Conservation (phyloP, 2,797 vertebrate species). For the Megaceryle alcyon region DNA sequence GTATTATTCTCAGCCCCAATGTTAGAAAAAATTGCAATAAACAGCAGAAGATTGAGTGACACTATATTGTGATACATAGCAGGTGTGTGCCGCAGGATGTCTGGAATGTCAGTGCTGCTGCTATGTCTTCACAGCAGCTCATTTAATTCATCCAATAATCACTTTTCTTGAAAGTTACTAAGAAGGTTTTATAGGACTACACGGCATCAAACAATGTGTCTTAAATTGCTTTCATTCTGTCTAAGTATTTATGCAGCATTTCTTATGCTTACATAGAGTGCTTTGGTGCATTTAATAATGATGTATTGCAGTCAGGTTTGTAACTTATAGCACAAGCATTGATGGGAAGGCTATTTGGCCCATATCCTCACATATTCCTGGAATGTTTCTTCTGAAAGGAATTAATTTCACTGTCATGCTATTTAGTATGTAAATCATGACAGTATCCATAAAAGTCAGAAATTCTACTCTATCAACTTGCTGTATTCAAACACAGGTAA, state of each 20-base stretch:
- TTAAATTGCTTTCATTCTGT: neutral
- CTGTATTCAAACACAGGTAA: neutral
- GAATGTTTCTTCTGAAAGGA: neutral
- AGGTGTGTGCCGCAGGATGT: neutral
- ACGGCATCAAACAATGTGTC: neutral
- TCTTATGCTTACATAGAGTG: neutral
- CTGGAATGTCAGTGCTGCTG: neutral
- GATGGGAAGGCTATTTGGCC: neutral
- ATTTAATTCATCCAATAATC: neutral
- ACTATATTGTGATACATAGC: accelerated
- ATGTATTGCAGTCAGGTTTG: neutral
- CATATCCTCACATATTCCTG: neutral
- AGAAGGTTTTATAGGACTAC: neutral
- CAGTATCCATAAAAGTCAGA: neutral
- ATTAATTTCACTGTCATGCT: neutral
- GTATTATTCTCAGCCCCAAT: neutral
- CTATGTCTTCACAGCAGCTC: neutral
- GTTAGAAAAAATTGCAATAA: neutral
- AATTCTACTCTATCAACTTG: neutral
- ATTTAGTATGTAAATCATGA: neutral
- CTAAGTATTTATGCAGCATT: neutral
- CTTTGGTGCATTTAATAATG: neutral
- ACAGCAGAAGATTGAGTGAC: neutral
- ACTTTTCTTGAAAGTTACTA: neutral
- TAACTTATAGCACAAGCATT: neutral